Evolutionary conservation across 2,888 invertebrate genomes (phyloP), one percentile per base, ranked within the genome.

Genomic region (Ormyrus pomaceus): DNA sequence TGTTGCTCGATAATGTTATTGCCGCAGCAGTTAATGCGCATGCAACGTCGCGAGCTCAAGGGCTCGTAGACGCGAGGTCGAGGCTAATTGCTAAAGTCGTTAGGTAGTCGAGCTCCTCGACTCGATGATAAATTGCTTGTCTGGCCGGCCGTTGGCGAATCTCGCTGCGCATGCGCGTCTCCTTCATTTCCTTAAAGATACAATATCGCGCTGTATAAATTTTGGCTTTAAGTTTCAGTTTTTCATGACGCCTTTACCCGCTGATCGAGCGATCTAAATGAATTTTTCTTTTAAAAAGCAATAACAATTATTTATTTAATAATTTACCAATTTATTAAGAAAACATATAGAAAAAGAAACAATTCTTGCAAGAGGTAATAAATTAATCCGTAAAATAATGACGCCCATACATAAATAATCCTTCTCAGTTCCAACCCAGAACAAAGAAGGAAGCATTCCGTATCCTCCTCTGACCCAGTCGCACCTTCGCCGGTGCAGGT

Each of bases 81-180:
- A 76, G 69, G 68, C 53, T 79, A 79, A 79, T 79, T 79, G 62
- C 79, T 5, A 73, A 73, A 79, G 79, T 79, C 79, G 69, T 79
- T 79, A 79, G 56, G 55, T 64, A 77, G 59, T 46, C 48, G 19
- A 9, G 62, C 64, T 77, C 34, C 53, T 77, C 55, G 61, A 50
- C 5, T 55, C 55, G 68, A 74, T 74, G 68, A 66, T 72, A 46
- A 65, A 72, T 78, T 55, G 10, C 48, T 53, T n/a, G 53, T 8
- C 34, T 4, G 34, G 34, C 34, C 34, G 34, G 34, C 45, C 56
- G 11, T 13, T 56, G 13, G 46, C 13, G 13, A 59, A 55, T 34
- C 9, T 56, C 11, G 55, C 56, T 56, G 34, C 19, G 34, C 13
- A 53, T n/a, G 69, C 46, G 11, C 56, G 6, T 8, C 45, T 68